Evolutionary conservation across 2,888 invertebrate species (phyloP), one percentile per base, ranked within the genome.

Genomic region (Diplazon laetatorius): DNA sequence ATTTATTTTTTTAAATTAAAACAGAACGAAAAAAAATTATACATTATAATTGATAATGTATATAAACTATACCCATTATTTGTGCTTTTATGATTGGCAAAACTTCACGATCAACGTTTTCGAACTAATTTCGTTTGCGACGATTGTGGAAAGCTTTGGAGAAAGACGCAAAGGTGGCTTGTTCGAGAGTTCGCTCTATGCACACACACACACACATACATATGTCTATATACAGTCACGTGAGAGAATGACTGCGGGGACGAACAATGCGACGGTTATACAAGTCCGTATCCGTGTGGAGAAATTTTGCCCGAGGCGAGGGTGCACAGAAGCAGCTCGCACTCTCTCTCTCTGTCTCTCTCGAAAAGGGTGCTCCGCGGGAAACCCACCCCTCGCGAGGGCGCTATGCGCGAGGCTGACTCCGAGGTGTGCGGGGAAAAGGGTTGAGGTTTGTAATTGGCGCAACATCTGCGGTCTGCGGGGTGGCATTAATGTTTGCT

Each of bases 401-500:
- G 60, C 42, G 50, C 46, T 59, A 10, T 42, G 55, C 60, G 42
- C 60, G 42, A 39, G 39, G 78, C 80, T 74, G 78, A 80, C 78
- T 78, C 65, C 80, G 81, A 6, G 2, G 30, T n/a, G n/a, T n/a
- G n/a, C n/a, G 30, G 30, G 4, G 30, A 6, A 30, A 30, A 30
- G 30, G 85, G 85, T 83, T 86, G 88, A 87, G 90, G 88, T 87
- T 90, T 90, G 90, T 90, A 90, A 90, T 90, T 90, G 90, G 89
- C 86, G 89, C 87, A 90, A 90, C 90, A 90, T 90, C 90, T 90
- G 90, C 86, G 89, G 89, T 90, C 87, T 88, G 85, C 85, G 87
- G 88, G 88, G 87, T 88, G 86, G 87, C 89, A 90, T 90, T 90
- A 90, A 90, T 90, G 90, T 89, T 88, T 88, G 86, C 87, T 87